Base-by-base conservation (phyloP, 2,888 invertebrate species). In the Xestia rhomboidea region DNA sequence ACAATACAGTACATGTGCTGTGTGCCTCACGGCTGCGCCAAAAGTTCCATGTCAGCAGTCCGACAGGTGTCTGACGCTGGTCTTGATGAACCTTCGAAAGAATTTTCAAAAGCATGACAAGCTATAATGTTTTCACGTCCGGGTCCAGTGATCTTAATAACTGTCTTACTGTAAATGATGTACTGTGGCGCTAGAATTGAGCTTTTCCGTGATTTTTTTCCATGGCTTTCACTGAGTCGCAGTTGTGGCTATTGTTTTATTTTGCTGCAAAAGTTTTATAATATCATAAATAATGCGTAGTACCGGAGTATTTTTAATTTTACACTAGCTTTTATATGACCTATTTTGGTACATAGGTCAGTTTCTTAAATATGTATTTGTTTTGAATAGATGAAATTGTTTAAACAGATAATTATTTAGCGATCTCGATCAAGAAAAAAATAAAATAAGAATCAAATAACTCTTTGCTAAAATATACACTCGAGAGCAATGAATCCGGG, bases 141-240 rank as follows among this genome's bases (percentile, higher is more conserved):
- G 1, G 63, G 6, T n/a, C 13, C 15, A 38, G n/a, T 63, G 15
- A 24, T 63, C 38, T 15, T 38, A 41, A n/a, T 8, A 27, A 24
- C 24, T 64, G 62, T 63, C 3, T 21, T 76, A 63, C 85, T 76
- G 77, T 63, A 7, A 51, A 18, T 34, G 7, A 7, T 82, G 34
- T 41, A 21, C 77, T 77, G 63, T 82, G 73, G 13, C 30, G 11
- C 13, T 73, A 34, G 64, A 66, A 73, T 62, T 72, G 63, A 86
- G 78, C 71, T 72, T 86, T 83, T 68, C 64, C 73, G 63, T 41
- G 73, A 49, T 68, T 75, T 79, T 70, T 76, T 80, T 73, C 57
- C 70, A 66, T 62, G 73, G 75, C 64, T 74, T 80, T 77, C 84
- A 80, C 74, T 66, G 77, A 72, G 83, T 78, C 68, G 51, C 68